phyloP scores from a whole-genome alignment of 2,888 invertebrate species.

The Rhamphomyia laevipes region DNA sequence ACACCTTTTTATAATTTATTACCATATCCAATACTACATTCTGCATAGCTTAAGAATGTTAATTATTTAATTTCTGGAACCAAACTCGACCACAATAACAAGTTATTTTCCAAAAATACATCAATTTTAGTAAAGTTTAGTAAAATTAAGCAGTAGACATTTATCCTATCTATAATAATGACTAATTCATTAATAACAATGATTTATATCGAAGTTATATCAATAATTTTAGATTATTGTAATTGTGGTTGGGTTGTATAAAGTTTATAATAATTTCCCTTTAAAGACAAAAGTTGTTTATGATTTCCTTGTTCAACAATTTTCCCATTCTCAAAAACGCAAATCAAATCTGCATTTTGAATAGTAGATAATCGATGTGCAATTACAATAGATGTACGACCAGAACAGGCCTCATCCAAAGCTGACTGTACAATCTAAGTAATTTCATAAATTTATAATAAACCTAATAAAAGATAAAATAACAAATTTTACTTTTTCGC shows the following conservation, averaged over 20 bases:
- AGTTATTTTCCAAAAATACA: too few relatives aligned
- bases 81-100: too few relatives aligned
- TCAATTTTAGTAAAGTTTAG: too few relatives aligned
- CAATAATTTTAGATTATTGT: too few relatives aligned
- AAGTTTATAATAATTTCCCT: slow-evolving; percentile 54
- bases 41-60: too few relatives aligned
- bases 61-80: too few relatives aligned
- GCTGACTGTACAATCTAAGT: slow-evolving; percentile 65
- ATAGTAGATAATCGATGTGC: slow-evolving; percentile 79
- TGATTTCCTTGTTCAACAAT: slow-evolving; percentile 72
- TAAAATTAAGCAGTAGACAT: too few relatives aligned
- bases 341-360: slow-evolving; percentile 73
- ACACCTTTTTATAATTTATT: too few relatives aligned
- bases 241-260: slow-evolving; percentile 45
- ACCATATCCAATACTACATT: too few relatives aligned
- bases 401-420: slow-evolving; percentile 65
- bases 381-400: slow-evolving; percentile 75
- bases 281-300: slow-evolving; percentile 52
- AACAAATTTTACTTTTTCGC: slow-evolving; percentile 50
- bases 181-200: too few relatives aligned
- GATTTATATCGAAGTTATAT: too few relatives aligned
- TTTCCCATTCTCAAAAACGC: slow-evolving; percentile 64
- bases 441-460: background rate
- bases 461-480: background rate
- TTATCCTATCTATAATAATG: too few relatives aligned